These are phyloP conservation scores for Drosophila austrosaltans DNA, from an alignment of 2,888 invertebrate genomes.

Conservation along the genomic window DNA sequence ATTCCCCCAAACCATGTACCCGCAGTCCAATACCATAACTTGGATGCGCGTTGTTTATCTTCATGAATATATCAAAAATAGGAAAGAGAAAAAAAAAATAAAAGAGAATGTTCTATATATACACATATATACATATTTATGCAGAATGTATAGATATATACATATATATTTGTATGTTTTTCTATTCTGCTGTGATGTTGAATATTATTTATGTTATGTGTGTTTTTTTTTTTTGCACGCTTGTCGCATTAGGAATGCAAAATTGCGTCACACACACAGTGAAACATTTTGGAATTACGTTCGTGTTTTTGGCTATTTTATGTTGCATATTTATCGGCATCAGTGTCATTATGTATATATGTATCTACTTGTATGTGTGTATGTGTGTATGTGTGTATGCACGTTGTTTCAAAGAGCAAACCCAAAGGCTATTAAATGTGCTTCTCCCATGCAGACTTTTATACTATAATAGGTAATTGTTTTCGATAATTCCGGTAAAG, in stretches of 20 bases:
- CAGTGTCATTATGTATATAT: slow-evolving; percentile 31
- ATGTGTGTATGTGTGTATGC: not conserved
- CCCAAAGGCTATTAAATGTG: slow-evolving; percentile 31
- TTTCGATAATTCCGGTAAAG: slow-evolving; percentile 1
- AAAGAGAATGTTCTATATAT: slow-evolving; percentile 4
- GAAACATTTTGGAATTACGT: slow-evolving; percentile 34
- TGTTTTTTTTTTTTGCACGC: slow-evolving; percentile 43
- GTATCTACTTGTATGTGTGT: not conserved
- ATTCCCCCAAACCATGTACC: not conserved
- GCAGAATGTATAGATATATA: slow-evolving; percentile 8
- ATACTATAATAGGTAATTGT: slow-evolving; percentile 8
- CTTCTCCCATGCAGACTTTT: slow-evolving; percentile 19
- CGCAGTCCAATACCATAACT: slow-evolving; percentile 34
- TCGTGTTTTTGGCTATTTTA: slow-evolving; percentile 37
- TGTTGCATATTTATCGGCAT: slow-evolving; percentile 70
- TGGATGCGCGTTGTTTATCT: slow-evolving; percentile 69
- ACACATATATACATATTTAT: slow-evolving; percentile 6
- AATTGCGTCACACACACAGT: slow-evolving; percentile 53
- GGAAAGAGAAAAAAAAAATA: slow-evolving; percentile 18
- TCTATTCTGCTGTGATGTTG: slow-evolving; percentile 39
- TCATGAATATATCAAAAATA: slow-evolving; percentile 56
- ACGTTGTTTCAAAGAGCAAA: not conserved
- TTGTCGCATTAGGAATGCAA: slow-evolving; percentile 76
- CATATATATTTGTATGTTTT: slow-evolving; percentile 45
- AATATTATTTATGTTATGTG: slow-evolving; percentile 71